A percentile compares a stretch with the other conserved stretches of the same genome.
Conservation (phyloP, 2,113 vertebrate genomes). For the Stomatorhinus ivindoensis region DNA sequence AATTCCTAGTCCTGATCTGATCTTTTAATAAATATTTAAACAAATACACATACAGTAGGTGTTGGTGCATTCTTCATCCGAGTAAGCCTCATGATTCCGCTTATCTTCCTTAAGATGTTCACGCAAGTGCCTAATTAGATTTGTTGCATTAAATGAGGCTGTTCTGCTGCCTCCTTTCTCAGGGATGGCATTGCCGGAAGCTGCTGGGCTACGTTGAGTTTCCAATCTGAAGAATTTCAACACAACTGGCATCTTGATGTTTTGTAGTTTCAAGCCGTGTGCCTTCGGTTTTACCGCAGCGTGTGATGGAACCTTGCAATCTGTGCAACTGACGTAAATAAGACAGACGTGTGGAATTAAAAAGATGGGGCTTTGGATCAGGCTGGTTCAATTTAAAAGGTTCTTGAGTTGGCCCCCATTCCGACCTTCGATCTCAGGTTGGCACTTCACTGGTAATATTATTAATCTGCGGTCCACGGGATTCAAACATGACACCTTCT, state of each 20-base stretch:
- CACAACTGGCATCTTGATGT: not conserved
- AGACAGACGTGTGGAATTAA: not conserved
- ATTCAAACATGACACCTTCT: not conserved
- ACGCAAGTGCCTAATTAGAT: not conserved
- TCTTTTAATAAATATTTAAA: not conserved
- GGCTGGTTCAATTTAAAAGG: not conserved
- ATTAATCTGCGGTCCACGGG: not conserved
- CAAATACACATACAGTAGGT: not conserved
- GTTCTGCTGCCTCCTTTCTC: not conserved
- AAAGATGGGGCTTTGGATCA: not conserved
- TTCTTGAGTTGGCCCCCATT: not conserved
- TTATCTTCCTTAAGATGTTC: not conserved
- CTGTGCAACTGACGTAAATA: not conserved
- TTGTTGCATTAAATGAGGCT: not conserved
- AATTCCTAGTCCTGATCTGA: not conserved
- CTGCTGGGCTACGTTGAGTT: not conserved
- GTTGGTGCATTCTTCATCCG: not conserved
- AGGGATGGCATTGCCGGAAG: not conserved
- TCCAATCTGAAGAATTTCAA: not conserved
- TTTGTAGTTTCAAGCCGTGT: not conserved
- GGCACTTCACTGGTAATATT: not conserved
- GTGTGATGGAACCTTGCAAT: not conserved
- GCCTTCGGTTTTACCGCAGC: not conserved
- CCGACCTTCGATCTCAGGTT: not conserved
- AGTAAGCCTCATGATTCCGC: not conserved